Evolutionary conservation across 1,140 invertebrate species (phyloP), one percentile per base, ranked within the genome.

Genomic region (Drosophila tristis): DNA sequence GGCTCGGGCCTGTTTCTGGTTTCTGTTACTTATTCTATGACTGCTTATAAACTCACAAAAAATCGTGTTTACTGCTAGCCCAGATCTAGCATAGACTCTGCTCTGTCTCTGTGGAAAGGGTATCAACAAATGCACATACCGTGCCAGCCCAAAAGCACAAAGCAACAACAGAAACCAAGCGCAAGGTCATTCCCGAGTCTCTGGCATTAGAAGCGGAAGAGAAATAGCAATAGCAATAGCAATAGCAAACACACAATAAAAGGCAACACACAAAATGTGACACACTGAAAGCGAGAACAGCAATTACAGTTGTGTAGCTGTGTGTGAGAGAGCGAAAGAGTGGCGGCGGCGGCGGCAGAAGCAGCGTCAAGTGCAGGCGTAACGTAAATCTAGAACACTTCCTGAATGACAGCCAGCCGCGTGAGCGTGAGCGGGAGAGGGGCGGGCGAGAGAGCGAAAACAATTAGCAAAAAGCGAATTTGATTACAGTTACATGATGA

Each of bases 381-480:
- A 80, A 79, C 75, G 70, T 84, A 70, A 80, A 80, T 74, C 64
- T 80, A 85, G 64, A 61, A 80, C 81, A 80, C 68, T 86, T 86
- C 74, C 81, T 85, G 58, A 64, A 85, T 54, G 70, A 63, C 35
- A 13, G 35, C 45, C 31, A 29, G 31, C 2, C 31, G 7, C 31
- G 8, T 9, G 31, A 35, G 51, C 9, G 23, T 0, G 23, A 25
- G 23, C 1, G 25, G 35, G 50, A 53, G 9, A 11, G 35, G 2
- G 35, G 66, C 64, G 20, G 73, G 59, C 47, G 49, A 31, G 56
- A 62, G 23, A 51, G 64, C 57, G 67, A 42, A 47, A 49, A 77
- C 78, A 81, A 85, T 86, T 85, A 86, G 81, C 74, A 58, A 82
- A 82, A 82, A 82, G 82, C 82, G 81, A 86, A 86, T 86, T 86